Evolutionary conservation across 2,797 vertebrate genomes (phyloP), one percentile per base, ranked within the genome.

Genomic region (Sebastes iracundus): DNA sequence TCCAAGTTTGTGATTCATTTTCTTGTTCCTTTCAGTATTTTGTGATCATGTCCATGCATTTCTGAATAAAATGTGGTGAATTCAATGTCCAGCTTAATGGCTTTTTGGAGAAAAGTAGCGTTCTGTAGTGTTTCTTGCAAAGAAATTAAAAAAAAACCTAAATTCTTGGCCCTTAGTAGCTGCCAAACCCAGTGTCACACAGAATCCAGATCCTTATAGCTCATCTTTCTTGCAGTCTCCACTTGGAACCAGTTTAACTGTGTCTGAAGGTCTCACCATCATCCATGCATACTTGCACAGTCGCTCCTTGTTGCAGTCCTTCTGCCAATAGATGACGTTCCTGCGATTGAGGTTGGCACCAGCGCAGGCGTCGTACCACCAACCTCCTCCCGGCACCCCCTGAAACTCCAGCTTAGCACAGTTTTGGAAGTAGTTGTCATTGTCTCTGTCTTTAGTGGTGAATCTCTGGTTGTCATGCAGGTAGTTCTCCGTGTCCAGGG

Each of bases 391-490:
- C 0, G 96, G 90, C 28, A 97, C 83, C 0, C 95, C 96, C 42
- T 95, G 96, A 71, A 95, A 96, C 81, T 97, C 96, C 85, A 98
- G 55, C 80, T 94, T 96, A 72, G 96, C 97, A 55, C 95, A 97
- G 7, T 97, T 97, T 87, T 96, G 95, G 78, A 95, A 97, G 83
- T 96, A 97, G 83, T 97, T 98, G 87, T 97, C 96, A 1, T 97
- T 97, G 90, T 97, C 96, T 80, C 90, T 93, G 91, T 97, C 96
- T 88, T 97, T 97, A 14, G 96, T 97, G 85, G 96, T 97, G 90
- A 97, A 97, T 81, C 90, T 96, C 84, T 97, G 96, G 94, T 98
- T 98, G 90, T 98, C 97, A 23, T 98, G 97, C 63, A 98, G 95
- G 91, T 97, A 97, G 81, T 97, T 96, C 87, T 97, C 96, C 0